Evolutionary conservation across 1,140 invertebrate species (phyloP).

Genomic region (Drosophila funebris): DNA sequence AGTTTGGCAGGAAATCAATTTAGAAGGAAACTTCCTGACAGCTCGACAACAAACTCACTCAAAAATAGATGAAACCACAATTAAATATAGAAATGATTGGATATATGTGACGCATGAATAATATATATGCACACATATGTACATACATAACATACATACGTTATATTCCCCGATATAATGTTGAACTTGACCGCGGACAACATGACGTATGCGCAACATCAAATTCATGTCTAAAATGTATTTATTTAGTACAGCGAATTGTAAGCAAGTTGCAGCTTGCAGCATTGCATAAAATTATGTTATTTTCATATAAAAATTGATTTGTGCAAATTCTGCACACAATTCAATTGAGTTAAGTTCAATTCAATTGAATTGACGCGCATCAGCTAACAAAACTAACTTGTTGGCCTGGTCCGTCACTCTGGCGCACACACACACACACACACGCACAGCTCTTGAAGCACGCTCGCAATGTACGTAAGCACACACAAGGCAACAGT

Average conservation of each 20-base stretch:
- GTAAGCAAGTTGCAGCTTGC: too few species aligned
- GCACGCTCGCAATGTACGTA: conserved; percentile 31
- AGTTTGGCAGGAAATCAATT: conserved; percentile 32
- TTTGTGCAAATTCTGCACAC: too few species aligned
- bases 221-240: not conserved
- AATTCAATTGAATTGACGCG: conserved; percentile 23
- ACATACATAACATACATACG: not conserved
- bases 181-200: conserved; percentile 38
- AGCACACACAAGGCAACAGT: conserved; percentile 55
- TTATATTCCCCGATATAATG: conserved; percentile 8
- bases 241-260: too few species aligned
- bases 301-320: too few species aligned
- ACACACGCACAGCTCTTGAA: conserved; percentile 6
- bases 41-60: conserved; percentile 12
- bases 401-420: conserved; percentile 4
- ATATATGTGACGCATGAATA: conserved; percentile 41
- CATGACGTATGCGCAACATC: conserved; percentile 36
- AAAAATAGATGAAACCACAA: conserved; percentile 29
- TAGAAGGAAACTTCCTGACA: conserved; percentile 19
- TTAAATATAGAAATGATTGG: conserved; percentile 44
- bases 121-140: not conserved
- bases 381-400: conserved; percentile 19
- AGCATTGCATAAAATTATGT: too few species aligned
- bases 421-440: conserved; percentile 4
- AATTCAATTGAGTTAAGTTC: conserved; percentile 24